phyloP scores from a whole-genome alignment of 2,888 invertebrate genomes.

The Eilema sororculum region DNA sequence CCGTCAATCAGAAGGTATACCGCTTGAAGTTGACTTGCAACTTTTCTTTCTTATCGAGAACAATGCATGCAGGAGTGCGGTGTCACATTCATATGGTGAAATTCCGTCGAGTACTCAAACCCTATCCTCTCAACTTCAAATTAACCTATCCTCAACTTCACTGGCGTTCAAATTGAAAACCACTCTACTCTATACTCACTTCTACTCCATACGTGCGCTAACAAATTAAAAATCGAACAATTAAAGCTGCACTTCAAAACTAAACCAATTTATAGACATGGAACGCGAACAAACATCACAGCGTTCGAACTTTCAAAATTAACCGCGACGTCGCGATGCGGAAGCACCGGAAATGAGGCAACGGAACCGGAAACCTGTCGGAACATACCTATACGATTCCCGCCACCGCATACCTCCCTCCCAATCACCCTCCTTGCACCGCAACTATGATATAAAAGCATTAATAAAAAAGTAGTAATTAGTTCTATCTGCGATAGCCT shows the following conservation, averaged over 20 bases:
- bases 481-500: too few relatives aligned
- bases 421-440: neutral
- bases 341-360: slow-evolving; percentile 51
- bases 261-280: slow-evolving; percentile 13
- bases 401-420: neutral
- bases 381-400: slow-evolving; percentile 19
- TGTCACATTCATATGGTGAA: too few relatives aligned
- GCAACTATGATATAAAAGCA: neutral
- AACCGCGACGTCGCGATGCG: slow-evolving; percentile 35
- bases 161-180: neutral
- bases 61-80: too few relatives aligned
- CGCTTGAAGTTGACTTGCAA: too few relatives aligned
- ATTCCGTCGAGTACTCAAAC: too few relatives aligned
- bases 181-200: neutral
- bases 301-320: slow-evolving; percentile 40
- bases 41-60: too few relatives aligned
- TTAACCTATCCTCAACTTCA: neutral
- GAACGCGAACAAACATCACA: neutral
- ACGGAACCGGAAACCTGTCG: slow-evolving; percentile 50
- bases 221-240: neutral
- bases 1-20: too few relatives aligned
- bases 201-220: neutral
- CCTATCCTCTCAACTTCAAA: too few relatives aligned
- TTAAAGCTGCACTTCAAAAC: neutral
- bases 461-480: neutral